A percentile compares a stretch with the other conserved stretches of the same genome.
Evolutionary conservation across 2,797 vertebrate species (phyloP).

Genomic region (Urosaurus nigricauda): DNA sequence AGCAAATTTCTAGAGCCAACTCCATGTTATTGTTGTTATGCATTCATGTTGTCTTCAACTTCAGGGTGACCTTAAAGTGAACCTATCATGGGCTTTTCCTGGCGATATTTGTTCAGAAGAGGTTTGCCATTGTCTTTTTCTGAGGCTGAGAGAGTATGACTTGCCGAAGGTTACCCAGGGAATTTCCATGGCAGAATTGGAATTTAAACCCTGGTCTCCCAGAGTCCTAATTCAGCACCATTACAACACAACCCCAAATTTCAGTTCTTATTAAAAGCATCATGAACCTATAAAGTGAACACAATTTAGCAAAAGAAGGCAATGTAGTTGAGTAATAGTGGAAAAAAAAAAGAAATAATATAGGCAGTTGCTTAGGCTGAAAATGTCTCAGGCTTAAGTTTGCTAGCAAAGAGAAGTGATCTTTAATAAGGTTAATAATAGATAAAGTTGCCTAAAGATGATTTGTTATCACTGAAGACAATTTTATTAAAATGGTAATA

Average conservation of each 20-base stretch:
- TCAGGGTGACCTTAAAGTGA: too few species aligned
- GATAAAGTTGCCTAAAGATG: slow-evolving; percentile 77
- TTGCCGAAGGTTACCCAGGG: too few species aligned
- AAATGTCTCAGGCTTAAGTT: slow-evolving; percentile 58
- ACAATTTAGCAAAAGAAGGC: slow-evolving; percentile 65
- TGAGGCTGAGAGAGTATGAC: too few species aligned
- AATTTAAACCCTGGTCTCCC: too few species aligned
- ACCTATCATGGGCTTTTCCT: too few species aligned
- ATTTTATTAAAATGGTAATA: slow-evolving; percentile 82
- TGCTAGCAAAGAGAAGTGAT: slow-evolving; percentile 78
- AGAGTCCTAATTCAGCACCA: too few species aligned
- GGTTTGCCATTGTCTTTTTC: too few species aligned
- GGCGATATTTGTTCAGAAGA: too few species aligned
- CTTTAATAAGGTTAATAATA: slow-evolving; percentile 80
- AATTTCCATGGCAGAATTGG: too few species aligned
- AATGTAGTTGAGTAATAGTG: slow-evolving; percentile 64
- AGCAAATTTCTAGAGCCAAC: not conserved
- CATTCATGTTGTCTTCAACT: too few species aligned
- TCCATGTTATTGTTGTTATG: too few species aligned
- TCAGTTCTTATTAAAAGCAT: slow-evolving; percentile 67
- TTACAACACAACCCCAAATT: slow-evolving; percentile 24
- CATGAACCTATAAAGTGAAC: slow-evolving; percentile 67
- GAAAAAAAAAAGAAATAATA: slow-evolving; percentile 41
- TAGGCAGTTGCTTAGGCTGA: slow-evolving; percentile 49
- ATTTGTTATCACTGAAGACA: slow-evolving; percentile 78